phyloP scores from a whole-genome alignment of 2,888 invertebrate genomes.

The Epinotia brunnichana region DNA sequence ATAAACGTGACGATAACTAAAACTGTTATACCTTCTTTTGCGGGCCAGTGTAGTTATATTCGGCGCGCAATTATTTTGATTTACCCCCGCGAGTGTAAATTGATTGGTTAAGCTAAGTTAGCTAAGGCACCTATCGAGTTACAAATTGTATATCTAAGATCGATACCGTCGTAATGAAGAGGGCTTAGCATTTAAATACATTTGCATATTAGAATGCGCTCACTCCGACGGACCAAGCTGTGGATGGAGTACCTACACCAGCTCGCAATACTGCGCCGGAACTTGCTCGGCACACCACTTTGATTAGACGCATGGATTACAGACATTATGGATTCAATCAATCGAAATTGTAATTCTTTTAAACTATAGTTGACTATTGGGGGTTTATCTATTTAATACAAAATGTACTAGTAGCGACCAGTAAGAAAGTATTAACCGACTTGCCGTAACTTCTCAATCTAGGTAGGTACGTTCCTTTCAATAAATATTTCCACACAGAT shows the following conservation, averaged over 20 bases:
- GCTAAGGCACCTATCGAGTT: conserved; percentile 72
- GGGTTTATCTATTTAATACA: no score
- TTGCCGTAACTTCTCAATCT: no score
- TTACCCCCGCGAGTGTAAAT: conserved; percentile 58
- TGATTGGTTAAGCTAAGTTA: conserved; percentile 71
- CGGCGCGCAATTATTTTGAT: conserved; percentile 13
- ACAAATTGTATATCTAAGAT: conserved; percentile 84
- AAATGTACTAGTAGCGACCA: background rate
- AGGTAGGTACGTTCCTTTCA: no score
- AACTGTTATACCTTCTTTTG: no score
- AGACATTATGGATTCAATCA: conserved; percentile 16
- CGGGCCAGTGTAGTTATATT: background rate
- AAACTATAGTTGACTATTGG: background rate
- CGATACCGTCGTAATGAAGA: conserved; percentile 83
- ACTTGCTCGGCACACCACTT: conserved; percentile 33
- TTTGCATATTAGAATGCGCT: conserved; percentile 83
- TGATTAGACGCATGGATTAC: conserved; percentile 26
- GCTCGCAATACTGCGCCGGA: conserved; percentile 41
- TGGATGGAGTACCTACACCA: conserved; percentile 44
- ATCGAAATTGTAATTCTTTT: background rate
- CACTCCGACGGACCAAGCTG: conserved; percentile 57
- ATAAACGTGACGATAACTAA: no score
- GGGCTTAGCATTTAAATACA: conserved; percentile 83
- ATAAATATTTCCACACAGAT: no score
- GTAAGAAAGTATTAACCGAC: no score